phyloP scores from a whole-genome alignment of 2,113 vertebrate species.

The Drymodes brunneopygia region DNA sequence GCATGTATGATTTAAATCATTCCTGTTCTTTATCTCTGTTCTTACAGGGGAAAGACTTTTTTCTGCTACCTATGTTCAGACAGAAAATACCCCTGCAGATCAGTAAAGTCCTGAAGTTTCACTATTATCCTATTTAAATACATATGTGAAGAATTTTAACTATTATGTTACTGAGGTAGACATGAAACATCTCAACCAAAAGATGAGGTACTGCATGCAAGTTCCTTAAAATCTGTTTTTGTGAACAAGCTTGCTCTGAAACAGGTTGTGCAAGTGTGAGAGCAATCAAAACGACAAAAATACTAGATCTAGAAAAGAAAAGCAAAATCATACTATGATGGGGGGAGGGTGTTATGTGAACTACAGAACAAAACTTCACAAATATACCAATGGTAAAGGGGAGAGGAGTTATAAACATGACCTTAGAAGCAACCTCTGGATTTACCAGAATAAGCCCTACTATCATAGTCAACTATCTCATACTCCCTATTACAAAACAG shows the following conservation, averaged over 20 bases:
- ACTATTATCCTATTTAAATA: not conserved
- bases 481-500: not conserved
- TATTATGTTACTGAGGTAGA: not conserved
- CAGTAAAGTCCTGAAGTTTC: not conserved
- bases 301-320: not conserved
- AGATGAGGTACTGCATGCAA: not conserved
- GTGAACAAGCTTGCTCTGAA: not conserved
- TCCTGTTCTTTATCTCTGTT: not conserved
- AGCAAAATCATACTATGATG: not conserved
- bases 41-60: not conserved
- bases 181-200: not conserved
- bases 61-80: not conserved
- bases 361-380: not conserved
- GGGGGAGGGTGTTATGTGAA: not conserved
- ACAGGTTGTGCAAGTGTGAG: not conserved
- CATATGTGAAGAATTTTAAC: not conserved
- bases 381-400: not conserved
- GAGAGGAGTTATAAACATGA: not conserved
- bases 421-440: not conserved
- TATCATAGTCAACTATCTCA: not conserved
- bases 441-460: not conserved
- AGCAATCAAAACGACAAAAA: not conserved
- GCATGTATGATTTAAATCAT: not conserved
- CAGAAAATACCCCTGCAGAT: not conserved
- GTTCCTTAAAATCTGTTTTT: not conserved